Evolutionary conservation across 1,140 invertebrate genomes (phyloP), one percentile per base, ranked within the genome.

Genomic region (Hypothenemus hampei): DNA sequence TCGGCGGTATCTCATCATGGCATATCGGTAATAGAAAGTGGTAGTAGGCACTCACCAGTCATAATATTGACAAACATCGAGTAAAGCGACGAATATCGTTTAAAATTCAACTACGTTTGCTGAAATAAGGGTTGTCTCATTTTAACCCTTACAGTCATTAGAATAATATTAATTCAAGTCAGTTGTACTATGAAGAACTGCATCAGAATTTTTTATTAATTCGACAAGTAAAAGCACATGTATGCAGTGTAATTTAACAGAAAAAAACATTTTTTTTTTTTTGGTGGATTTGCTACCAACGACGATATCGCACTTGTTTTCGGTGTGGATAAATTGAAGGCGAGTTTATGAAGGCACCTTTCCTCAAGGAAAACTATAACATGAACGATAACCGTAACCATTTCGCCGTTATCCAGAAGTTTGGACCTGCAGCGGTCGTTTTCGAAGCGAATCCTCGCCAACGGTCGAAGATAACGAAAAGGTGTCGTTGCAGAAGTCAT

Each of bases 311-410:
- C n/a, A n/a, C n/a, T n/a, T 44, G 43, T 53, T 55, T 55, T 55
- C 52, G 33, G 26, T 4, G 18, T n/a, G 41, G 37, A 67, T 67
- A 67, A 65, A 67, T 67, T 65, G 67, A 58, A 58, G 58, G 26
- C 56, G 60, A 68, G 61, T 70, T 70, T 68, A 69, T 67, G 63
- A 65, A 62, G n/a, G 60, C 62, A 70, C 67, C 66, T 70, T 70
- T 62, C 62, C 66, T 57, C 60, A 57, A 69, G 66, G 66, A 68
- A 68, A 68, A 69, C 67, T 65, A 66, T 69, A 69, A 69, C 65
- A 60, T 45, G 63, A 49, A 60, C 63, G 66, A 70, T 70, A 70
- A 70, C 65, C 65, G 68, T 69, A 68, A 68, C 67, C 62, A 58
- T 65, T 66, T 65, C 63, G 61, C 60, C 59, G 62, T 67, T 66